Evolutionary conservation across 2,797 vertebrate species (phyloP).

Genomic region (Miichthys miiuy): DNA sequence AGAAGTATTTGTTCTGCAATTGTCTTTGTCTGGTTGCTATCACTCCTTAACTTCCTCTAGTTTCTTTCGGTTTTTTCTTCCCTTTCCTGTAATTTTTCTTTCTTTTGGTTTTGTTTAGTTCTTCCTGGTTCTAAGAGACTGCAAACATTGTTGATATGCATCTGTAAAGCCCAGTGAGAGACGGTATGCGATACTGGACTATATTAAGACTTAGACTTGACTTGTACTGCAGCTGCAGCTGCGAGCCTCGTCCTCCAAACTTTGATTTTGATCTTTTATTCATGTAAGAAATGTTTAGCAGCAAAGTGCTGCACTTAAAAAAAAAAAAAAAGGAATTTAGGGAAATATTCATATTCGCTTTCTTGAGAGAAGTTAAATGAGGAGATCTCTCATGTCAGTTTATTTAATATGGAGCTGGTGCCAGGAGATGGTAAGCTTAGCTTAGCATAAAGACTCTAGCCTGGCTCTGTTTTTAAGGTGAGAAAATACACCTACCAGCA

Average conservation of each 20-base stretch:
- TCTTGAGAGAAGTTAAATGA: not conserved
- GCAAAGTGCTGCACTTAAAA: not conserved
- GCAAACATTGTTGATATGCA: constrained; percentile 3
- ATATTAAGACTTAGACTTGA: constrained; percentile 5
- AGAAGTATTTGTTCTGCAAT: not conserved
- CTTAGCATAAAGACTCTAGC: not conserved
- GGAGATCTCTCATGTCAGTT: not conserved
- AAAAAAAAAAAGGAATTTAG: not conserved
- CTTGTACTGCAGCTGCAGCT: not conserved
- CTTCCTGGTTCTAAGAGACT: constrained; percentile 9
- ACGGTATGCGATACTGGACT: not conserved
- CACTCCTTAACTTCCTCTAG: constrained; percentile 11
- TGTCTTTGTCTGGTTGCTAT: constrained; percentile 1
- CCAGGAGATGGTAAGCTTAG: constrained; percentile 16
- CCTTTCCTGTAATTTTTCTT: constrained; percentile 1
- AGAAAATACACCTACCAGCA: not conserved
- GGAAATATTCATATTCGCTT: not conserved
- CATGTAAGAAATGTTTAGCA: not conserved
- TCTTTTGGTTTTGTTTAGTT: not conserved
- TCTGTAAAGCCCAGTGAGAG: not conserved
- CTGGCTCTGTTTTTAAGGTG: not conserved
- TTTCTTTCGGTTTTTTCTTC: constrained; percentile 4
- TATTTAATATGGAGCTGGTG: not conserved
- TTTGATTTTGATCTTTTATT: constrained; percentile 11
- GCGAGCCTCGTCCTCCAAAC: not conserved